Evolutionary conservation across 2,113 vertebrate genomes (phyloP), one percentile per base, ranked within the genome.

Genomic region (Cromileptes altivelis): DNA sequence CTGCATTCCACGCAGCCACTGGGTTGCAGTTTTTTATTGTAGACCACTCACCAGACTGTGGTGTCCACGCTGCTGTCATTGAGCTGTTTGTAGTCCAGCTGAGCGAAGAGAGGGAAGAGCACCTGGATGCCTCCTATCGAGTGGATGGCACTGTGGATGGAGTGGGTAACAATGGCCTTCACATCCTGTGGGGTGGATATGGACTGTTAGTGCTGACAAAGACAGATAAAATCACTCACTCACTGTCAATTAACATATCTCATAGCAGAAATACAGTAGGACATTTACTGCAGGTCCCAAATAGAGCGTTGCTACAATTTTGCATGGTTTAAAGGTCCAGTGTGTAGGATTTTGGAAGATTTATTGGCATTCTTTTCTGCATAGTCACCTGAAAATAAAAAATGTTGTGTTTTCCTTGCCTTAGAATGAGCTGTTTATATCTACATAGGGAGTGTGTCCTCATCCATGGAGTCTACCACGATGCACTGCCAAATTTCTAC

Each of bases 81-180:
- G 75, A 97, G 96, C 65, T 99, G 98, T 65, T 97, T 95, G 95
- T 98, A 99, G 94, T 99, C 98, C 90, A 99, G 93, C 91, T 99
- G 98, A 55, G 98, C 98, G 88, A 99, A 99, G 70, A 99, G 97
- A 47, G 98, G 98, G 87, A 99, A 99, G 86, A 99, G 96, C 69
- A 99, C 98, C 95, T 99, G 98, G 91, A 99, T 99, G 21, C 98
- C 98, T 81, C 98, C 98, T 69, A 99, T 98, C 27, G 98, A 99
- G 95, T 99, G 98, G 94, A 99, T 99, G 88, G 98, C 98, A 2
- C 98, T 99, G 92, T 99, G 98, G 94, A 99, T 99, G 91, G 98
- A 99, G 96, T 99, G 98, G 21, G 98, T 99, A 86, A 99, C 98
- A 27, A 99, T 99, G 94, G 98, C 98, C 95, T 99, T 99, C 94